These are phyloP conservation scores for Diuraphis noxia DNA, from an alignment of 1,140 invertebrate genomes.

Conservation along the genomic window DNA sequence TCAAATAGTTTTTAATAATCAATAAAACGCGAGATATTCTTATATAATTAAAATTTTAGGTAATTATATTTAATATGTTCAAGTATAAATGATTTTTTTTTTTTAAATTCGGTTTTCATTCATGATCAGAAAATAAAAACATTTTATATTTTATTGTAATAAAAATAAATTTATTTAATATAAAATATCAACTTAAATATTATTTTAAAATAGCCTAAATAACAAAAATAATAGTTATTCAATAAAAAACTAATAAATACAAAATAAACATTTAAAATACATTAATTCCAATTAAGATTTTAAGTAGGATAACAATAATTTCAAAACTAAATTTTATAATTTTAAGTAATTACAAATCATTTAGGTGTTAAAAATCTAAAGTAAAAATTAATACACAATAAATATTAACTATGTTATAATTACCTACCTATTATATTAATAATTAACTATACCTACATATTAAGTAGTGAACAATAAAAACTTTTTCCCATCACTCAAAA, in stretches of 20 bases:
- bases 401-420: not conserved
- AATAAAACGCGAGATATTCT: not conserved
- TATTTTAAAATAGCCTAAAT: not conserved
- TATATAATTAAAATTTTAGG: not conserved
- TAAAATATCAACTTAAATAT: not conserved
- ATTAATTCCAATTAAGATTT: not conserved
- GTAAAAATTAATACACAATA: not conserved
- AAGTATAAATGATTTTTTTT: not conserved
- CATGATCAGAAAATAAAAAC: not conserved
- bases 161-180: not conserved
- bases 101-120: not conserved
- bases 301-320: not conserved
- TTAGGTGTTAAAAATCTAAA: not conserved
- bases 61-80: not conserved
- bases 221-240: not conserved
- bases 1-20: not conserved
- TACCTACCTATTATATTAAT: not conserved
- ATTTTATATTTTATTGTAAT: not conserved
- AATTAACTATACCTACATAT: not conserved
- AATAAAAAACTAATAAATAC: not conserved
- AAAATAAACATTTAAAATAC: not conserved
- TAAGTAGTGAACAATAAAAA: conserved; percentile 21
- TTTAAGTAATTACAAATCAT: not conserved
- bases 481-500: conserved; percentile 38
- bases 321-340: not conserved